Evolutionary conservation across 2,797 vertebrate species (phyloP).

Genomic region (Pseudotriccus pelzelni): DNA sequence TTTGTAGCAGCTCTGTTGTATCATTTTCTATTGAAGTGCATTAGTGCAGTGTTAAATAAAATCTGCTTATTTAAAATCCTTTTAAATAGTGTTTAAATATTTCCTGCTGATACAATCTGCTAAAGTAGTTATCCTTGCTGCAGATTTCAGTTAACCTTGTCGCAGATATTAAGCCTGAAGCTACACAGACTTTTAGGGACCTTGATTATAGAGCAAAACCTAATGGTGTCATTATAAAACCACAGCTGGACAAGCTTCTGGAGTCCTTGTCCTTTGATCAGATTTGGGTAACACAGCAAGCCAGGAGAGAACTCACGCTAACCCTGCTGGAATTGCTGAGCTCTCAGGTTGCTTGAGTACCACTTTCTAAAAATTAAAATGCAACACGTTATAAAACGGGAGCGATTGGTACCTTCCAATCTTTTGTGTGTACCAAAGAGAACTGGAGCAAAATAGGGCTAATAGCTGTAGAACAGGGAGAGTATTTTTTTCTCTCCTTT

Average conservation of each 20-base stretch:
- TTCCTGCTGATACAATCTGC: conserved; percentile 79
- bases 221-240: conserved; percentile 76
- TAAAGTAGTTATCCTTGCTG: conserved; percentile 81
- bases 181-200: conserved; percentile 75
- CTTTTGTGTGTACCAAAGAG: not conserved
- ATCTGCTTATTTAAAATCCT: conserved; percentile 84
- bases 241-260: conserved; percentile 78
- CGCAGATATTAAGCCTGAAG: conserved; percentile 77
- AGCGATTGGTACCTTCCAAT: not conserved
- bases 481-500: not conserved
- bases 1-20: conserved; percentile 75
- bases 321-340: conserved; percentile 39
- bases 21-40: conserved; percentile 75
- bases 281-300: conserved; percentile 71
- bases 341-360: conserved; percentile 43
- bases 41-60: conserved; percentile 81
- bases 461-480: not conserved
- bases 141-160: conserved; percentile 83
- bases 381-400: not conserved
- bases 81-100: conserved; percentile 83
- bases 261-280: conserved; percentile 76
- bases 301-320: conserved; percentile 39
- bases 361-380: conserved; percentile 64
- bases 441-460: not conserved
- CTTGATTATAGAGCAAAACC: conserved; percentile 75